phyloP scores from a whole-genome alignment of 1,140 invertebrate genomes.

The Ephestia elutella region DNA sequence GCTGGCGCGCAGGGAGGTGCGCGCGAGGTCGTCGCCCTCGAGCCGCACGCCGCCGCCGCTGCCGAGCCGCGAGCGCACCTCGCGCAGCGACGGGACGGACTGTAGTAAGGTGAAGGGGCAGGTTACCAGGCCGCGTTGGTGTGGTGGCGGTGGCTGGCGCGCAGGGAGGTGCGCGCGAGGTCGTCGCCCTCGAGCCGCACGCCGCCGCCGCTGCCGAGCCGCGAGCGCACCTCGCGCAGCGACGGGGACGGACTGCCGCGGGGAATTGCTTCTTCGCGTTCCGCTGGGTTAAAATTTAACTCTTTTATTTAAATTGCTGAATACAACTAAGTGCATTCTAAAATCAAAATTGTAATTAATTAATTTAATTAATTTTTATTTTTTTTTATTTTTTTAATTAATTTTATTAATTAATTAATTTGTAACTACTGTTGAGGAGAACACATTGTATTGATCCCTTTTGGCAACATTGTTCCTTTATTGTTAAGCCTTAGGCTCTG shows the following conservation, averaged over 20 bases:
- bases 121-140: slow-evolving; percentile 31
- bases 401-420: too few relatives aligned
- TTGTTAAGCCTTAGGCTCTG: too few relatives aligned
- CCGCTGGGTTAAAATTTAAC: slow-evolving; percentile 30
- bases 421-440: too few relatives aligned
- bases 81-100: slow-evolving; percentile 75
- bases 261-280: slow-evolving; percentile 45
- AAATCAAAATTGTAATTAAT: too few relatives aligned
- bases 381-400: too few relatives aligned
- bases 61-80: slow-evolving; percentile 41
- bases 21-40: slow-evolving; percentile 75
- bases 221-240: slow-evolving; percentile 58
- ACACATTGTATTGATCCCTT: too few relatives aligned
- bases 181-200: slow-evolving; percentile 62
- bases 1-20: slow-evolving; percentile 81
- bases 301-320: too few relatives aligned
- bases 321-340: too few relatives aligned
- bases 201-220: slow-evolving; percentile 39
- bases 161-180: slow-evolving; percentile 81
- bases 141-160: slow-evolving; percentile 64
- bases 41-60: slow-evolving; percentile 39
- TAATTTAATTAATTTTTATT: too few relatives aligned
- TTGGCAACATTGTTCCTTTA: too few relatives aligned
- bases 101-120: slow-evolving; percentile 18
- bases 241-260: slow-evolving; percentile 74